Evolutionary conservation across 2,888 invertebrate species (phyloP).

Genomic region (Tetramorium bicarinatum): DNA sequence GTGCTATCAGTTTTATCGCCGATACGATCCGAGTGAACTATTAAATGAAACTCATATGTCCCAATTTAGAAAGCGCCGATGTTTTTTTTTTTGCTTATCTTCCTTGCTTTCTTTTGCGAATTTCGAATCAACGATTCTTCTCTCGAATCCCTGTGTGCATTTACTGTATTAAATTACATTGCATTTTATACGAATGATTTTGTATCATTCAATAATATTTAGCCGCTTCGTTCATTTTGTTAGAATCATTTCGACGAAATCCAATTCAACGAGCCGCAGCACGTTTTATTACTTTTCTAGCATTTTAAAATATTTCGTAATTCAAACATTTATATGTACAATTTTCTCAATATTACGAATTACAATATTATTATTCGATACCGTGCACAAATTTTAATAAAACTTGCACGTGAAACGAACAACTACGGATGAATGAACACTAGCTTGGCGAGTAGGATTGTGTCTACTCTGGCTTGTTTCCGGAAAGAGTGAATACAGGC

Average conservation of each 20-base stretch:
- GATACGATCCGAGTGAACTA: conserved; percentile 7
- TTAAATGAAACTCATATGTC: conserved; percentile 35
- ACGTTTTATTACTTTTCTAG: conserved; percentile 23
- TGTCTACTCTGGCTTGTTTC: conserved; percentile 50
- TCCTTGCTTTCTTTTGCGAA: background rate
- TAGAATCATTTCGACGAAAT: conserved; percentile 2
- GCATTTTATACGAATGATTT: conserved; percentile 30
- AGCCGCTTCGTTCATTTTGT: conserved; percentile 17
- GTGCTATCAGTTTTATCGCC: conserved; percentile 30
- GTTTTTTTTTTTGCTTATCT: background rate
- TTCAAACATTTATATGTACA: conserved; percentile 18
- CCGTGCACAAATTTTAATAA: conserved; percentile 26
- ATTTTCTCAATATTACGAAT: conserved; percentile 27
- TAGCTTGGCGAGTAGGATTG: conserved; percentile 1
- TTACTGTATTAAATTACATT: conserved; percentile 13
- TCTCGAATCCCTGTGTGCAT: background rate
- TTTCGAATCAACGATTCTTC: conserved; percentile 13
- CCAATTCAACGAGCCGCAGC: conserved; percentile 27
- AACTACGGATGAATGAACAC: conserved; percentile 28
- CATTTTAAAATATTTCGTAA: conserved; percentile 20
- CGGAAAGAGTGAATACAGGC: conserved; percentile 44
- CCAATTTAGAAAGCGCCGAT: background rate
- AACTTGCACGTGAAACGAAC: conserved; percentile 21
- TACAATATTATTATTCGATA: conserved; percentile 39
- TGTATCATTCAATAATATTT: conserved; percentile 23